Evolutionary conservation across 2,888 invertebrate genomes (phyloP), one percentile per base, ranked within the genome.

Genomic region (Rhingia rostrata): DNA sequence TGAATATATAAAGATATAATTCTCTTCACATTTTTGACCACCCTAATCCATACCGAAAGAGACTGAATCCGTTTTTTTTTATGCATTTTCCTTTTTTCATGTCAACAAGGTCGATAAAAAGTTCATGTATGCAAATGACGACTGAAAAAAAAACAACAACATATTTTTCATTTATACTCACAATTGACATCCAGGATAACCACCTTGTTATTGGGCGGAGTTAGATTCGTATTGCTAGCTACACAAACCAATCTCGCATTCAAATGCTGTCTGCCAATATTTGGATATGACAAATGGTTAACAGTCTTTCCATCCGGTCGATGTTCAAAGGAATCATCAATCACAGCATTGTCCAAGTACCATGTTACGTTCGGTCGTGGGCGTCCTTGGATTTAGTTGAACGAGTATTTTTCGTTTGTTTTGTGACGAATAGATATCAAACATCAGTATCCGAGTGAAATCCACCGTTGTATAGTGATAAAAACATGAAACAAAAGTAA

Each of bases 181-280:
- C 97, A 93, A 92, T 97, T 96, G 87, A 97, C 94, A 92, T 97
- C 96, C 90, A 97, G 93, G 87, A 96, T 95, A 88, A 96, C 94
- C 87, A 95, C 94, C 92, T 95, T 95, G 88, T 95, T 94, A 89
- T 95, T 94, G 7, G 97, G 95, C 63, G 94, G 94, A 51, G 95
- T 95, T 88, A 97, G 92, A 91, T 96, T 96, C 86, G 96, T 97
- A 91, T 97, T 97, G 88, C 95, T 95, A 35, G 97, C 97, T 92
- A 97, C 96, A 92, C 97, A 97, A 88, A 96, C 95, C 89, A 97
- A 95, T 88, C 96, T 93, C 77, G 96, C 94, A 91, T 96, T 95
- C 87, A 97, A 93, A 92, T 97, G 96, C 91, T 96, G 95, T 77
- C 97, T 92, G 39, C 96, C 96, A 87, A 97, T 94, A 90, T 94